Conservation (phyloP, 2,888 invertebrate genomes). For the Calameuta filiformis region DNA sequence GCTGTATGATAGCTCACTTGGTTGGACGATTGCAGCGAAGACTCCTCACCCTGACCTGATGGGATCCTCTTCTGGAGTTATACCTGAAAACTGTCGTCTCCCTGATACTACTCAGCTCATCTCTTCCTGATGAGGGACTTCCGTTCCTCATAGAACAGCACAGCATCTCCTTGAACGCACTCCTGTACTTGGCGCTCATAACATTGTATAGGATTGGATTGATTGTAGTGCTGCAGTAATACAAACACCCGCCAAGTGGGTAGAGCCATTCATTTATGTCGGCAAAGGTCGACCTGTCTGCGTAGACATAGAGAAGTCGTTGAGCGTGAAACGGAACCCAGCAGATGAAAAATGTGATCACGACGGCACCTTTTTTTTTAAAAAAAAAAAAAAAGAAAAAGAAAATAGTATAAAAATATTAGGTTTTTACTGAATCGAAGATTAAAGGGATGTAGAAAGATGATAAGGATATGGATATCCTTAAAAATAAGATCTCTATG, state of each 20-base stretch:
- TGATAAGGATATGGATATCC: too few relatives aligned
- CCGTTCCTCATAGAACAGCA: constrained; percentile 69
- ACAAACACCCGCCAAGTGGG: constrained; percentile 80
- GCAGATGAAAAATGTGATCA: constrained; percentile 91
- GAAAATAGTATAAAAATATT: too few relatives aligned
- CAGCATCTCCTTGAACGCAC: constrained; percentile 80
- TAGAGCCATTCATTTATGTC: constrained; percentile 81
- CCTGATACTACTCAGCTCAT: constrained; percentile 68
- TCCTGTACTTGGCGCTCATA: constrained; percentile 81
- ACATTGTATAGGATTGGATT: constrained; percentile 88
- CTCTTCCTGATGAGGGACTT: constrained; percentile 61
- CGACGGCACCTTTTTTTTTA: constrained; percentile 82
- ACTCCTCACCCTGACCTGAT: constrained; percentile 67
- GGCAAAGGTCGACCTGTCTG: constrained; percentile 70
- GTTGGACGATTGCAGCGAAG: constrained; percentile 35
- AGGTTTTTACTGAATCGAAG: too few relatives aligned
- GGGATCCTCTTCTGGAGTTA: constrained; percentile 63
- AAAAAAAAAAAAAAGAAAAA: constrained; percentile 15
- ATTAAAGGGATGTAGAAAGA: too few relatives aligned
- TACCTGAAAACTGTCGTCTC: constrained; percentile 73
- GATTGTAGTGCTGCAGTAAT: constrained; percentile 75
- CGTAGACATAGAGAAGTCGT: constrained; percentile 83
- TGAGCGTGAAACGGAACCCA: constrained; percentile 97
- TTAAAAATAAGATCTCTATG: too few relatives aligned
- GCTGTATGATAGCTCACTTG: constrained; percentile 31